phyloP scores from a whole-genome alignment of 2,113 vertebrate genomes.

The Aphyosemion australe region DNA sequence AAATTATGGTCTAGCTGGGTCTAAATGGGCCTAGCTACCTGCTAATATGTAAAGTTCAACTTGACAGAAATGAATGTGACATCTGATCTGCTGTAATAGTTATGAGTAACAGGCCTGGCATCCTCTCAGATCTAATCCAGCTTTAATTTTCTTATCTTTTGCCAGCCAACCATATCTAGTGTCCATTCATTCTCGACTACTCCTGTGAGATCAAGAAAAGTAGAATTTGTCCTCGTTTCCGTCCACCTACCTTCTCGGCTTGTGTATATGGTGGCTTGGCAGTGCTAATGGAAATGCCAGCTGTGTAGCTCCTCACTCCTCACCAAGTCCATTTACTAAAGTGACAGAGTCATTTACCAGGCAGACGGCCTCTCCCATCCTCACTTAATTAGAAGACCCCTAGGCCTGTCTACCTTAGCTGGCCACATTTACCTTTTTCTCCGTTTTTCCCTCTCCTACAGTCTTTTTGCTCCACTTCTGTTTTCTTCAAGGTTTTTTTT shows the following conservation, averaged over 20 bases:
- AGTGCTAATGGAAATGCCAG: constrained; percentile 81
- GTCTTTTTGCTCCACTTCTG: constrained; percentile 36
- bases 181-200: too few species aligned
- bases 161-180: too few species aligned
- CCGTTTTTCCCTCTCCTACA: constrained; percentile 14
- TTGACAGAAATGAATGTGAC: too few species aligned
- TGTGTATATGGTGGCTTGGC: constrained; percentile 54
- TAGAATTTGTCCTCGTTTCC: constrained; percentile 27
- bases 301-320: constrained; percentile 72
- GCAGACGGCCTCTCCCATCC: constrained; percentile 74
- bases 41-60: too few species aligned
- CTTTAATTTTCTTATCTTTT: too few species aligned
- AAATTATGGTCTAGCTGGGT: too few species aligned
- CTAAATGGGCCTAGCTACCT: too few species aligned
- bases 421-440: constrained; percentile 57
- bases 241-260: neutral
- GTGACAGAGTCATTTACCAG: constrained; percentile 85
- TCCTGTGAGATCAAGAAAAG: constrained; percentile 22
- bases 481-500: constrained; percentile 29
- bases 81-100: too few species aligned
- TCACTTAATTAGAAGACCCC: constrained; percentile 83
- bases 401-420: constrained; percentile 71
- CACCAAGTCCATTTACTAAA: constrained; percentile 83
- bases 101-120: too few species aligned
- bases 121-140: too few species aligned